Evolutionary conservation across 2,797 vertebrate genomes (phyloP).

Genomic region (Falco peregrinus): DNA sequence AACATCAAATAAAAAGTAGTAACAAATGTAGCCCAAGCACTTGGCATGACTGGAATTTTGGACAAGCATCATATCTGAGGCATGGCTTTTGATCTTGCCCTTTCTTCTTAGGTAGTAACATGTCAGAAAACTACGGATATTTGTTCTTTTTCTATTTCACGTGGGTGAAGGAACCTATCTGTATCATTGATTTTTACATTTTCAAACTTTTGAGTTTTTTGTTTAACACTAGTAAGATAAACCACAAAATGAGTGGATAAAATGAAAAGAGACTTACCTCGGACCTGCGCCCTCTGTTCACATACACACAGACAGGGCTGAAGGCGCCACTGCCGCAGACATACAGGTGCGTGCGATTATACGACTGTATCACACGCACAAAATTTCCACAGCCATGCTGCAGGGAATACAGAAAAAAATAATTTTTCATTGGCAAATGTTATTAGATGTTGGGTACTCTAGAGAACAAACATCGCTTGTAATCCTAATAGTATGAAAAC

Average conservation of each 20-base stretch:
- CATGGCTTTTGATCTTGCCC: background rate
- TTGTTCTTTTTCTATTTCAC: background rate
- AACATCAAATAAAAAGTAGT: background rate
- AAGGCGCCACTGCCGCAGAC: constrained; percentile 96
- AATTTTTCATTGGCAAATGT: background rate
- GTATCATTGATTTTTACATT: background rate
- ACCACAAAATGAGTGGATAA: accelerated
- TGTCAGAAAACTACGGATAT: background rate
- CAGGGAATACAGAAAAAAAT: background rate
- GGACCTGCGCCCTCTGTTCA: constrained; percentile 92
- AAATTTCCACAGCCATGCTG: constrained; percentile 98
- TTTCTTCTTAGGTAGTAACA: background rate
- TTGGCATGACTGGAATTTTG: background rate
- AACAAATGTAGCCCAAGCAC: background rate
- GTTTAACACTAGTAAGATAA: background rate
- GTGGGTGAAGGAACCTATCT: accelerated
- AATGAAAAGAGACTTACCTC: constrained; percentile 79
- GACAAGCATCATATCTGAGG: background rate
- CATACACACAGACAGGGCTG: constrained; percentile 92
- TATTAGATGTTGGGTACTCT: background rate
- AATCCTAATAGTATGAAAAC: background rate
- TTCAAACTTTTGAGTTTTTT: background rate
- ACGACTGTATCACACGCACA: constrained; percentile 92
- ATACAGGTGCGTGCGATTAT: constrained; percentile 94
- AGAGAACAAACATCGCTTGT: background rate